Evolutionary conservation across 92 coral and sea anemone genomes (phyloP), one percentile per base, ranked within the genome.

Genomic region (Porites lobata): DNA sequence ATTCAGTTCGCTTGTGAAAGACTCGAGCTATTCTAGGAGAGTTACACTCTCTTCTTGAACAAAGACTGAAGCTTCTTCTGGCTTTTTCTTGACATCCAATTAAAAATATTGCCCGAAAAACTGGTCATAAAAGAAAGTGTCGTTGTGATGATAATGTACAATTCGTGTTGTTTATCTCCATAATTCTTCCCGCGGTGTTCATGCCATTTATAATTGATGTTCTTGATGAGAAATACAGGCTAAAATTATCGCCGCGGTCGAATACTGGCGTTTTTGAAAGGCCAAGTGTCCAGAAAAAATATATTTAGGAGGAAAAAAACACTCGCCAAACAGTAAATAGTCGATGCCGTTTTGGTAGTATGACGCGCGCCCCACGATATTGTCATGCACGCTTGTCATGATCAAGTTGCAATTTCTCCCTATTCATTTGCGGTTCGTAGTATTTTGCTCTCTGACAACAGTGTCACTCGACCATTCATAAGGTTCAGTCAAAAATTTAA

Each of bases 351-450:
- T 84, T 64, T 22, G 69, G 86, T 82, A 57, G 58, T 19, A 57
- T 82, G 86, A 82, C 86, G 78, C 70, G 22, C 6, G 29, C 29
- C 1, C n/a, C 57, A 54, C 69, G 26, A 70, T 18, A 29, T 70
- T 64, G 47, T 38, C 47, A 38, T 38, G 47, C 20, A 74, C 50
- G 18, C 32, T 59, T 77, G 47, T 24, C 1, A 69, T 94, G 96
- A 94, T 94, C 84, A 81, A 81, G 19, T 63, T 75, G 58, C 8
- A 89, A 69, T 91, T 91, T 94, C 96, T 94, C 96, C 86, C 54
- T 82, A 86, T 86, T 78, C 86, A 91, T 88, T 94, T 81, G 84
- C 76, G 72, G 86, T 85, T 69, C 88, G 81, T 87, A 72, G 91
- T 79, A 86, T 71, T 86, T 75, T 76, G 78, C 65, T 32, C 79